These are phyloP conservation scores for Liolophura sinensis DNA, from an alignment of 1,140 invertebrate genomes.

Conservation along the genomic window DNA sequence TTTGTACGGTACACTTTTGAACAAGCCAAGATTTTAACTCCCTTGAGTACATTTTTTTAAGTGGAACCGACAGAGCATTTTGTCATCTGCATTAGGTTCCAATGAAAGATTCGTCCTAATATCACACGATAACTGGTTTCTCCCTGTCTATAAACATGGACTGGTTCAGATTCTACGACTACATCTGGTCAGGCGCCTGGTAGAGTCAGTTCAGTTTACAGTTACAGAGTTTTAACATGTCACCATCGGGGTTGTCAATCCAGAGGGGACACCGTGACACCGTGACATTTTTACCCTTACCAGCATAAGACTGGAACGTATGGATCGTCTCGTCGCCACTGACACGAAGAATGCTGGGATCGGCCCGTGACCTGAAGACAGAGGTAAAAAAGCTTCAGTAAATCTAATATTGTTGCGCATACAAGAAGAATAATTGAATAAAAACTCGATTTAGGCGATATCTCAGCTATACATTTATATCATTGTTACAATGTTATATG, in stretches of 20 bases:
- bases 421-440: not conserved
- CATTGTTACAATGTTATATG: not conserved
- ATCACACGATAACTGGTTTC: no score
- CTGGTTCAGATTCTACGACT: no score
- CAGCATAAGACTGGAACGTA: conserved; percentile 34
- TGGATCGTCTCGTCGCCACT: conserved; percentile 25
- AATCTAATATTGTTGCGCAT: not conserved
- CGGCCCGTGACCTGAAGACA: conserved; percentile 18
- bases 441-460: not conserved
- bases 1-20: no score
- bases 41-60: no score
- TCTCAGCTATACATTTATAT: not conserved
- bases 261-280: not conserved
- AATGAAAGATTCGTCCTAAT: no score
- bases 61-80: no score
- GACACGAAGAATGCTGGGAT: conserved; percentile 16
- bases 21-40: no score
- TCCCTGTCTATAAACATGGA: no score
- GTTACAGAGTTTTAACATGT: not conserved
- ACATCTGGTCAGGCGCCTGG: not conserved
- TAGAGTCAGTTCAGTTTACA: not conserved
- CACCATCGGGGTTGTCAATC: not conserved
- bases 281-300: conserved; percentile 8
- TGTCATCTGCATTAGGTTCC: no score
- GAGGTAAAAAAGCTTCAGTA: not conserved